These are phyloP conservation scores for Erythrocercus mccallii DNA, from an alignment of 2,113 vertebrate species.

Conservation along the genomic window DNA sequence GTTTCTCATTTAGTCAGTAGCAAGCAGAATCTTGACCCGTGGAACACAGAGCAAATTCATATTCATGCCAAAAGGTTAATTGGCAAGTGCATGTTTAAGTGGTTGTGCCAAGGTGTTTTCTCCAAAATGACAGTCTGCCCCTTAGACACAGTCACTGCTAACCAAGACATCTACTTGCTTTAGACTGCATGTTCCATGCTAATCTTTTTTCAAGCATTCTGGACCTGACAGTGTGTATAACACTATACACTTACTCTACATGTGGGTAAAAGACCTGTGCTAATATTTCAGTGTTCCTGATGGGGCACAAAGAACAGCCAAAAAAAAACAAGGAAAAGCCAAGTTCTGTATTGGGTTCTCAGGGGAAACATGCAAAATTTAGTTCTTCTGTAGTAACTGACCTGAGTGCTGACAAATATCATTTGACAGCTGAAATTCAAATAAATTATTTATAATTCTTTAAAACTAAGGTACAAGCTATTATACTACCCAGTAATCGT, in stretches of 20 bases:
- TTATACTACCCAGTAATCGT: not conserved
- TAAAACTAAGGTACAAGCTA: not conserved
- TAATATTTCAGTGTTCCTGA: not conserved
- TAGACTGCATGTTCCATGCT: not conserved
- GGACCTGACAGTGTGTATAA: not conserved
- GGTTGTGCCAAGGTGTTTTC: not conserved
- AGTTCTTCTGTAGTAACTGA: not conserved
- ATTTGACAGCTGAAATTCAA: not conserved
- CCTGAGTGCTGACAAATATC: not conserved
- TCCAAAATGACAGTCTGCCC: not conserved
- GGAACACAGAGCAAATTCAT: not conserved
- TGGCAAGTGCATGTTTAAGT: not conserved
- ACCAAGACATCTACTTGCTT: not conserved
- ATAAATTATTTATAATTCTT: not conserved
- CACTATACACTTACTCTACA: not conserved
- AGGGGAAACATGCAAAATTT: not conserved
- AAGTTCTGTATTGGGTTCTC: not conserved
- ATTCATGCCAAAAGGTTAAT: not conserved
- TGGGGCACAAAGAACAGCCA: not conserved
- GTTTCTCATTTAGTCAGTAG: not conserved
- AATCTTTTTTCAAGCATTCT: not conserved
- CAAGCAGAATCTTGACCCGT: not conserved
- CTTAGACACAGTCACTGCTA: not conserved
- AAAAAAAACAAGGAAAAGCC: not conserved
- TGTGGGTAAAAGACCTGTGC: not conserved